Base-by-base conservation (phyloP, 64 coral and sea anemone species). In the Stichodactyla mertensii region DNA sequence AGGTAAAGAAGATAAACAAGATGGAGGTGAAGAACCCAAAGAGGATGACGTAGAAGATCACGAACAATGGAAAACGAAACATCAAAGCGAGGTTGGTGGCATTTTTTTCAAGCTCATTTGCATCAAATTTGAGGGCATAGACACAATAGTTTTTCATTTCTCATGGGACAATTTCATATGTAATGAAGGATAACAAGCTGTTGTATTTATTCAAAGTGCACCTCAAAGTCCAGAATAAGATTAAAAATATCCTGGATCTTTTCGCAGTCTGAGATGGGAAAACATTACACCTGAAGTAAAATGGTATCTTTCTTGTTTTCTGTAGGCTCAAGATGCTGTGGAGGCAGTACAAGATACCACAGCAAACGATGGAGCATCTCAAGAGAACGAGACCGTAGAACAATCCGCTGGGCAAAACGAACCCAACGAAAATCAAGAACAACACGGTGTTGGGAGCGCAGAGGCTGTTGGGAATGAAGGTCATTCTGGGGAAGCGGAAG, bases 41-140 rank as follows among this genome's bases (percentile, higher is more conserved):
- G 89, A 81, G 5, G 78, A 55, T 54, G 78, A 54, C 24, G 83
- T 19, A 7, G 78, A 55, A 6, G 78, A 81, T 20, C 52, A 91
- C 18, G 89, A 98, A 12, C 89, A 98, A 78, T 98, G 95, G 95
- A 92, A 64, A 87, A 98, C 95, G 51, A 54, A 94, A 57, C 71
- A 86, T 18, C 66, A 94, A 82, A 87, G 79, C 52, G 60, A 98
- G 92, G 95, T 97, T 77, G 20, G 80, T 12, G 12, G 5, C 10
- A n/a, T 12, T 74, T 12, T 14, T 57, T 14, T n/a, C n/a, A n/a
- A n/a, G n/a, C n/a, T n/a, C n/a, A n/a, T n/a, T n/a, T n/a, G n/a
- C n/a, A n/a, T n/a, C n/a, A n/a, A n/a, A n/a, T n/a, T n/a, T n/a
- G n/a, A n/a, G n/a, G n/a, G n/a, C n/a, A n/a, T n/a, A n/a, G n/a